Conservation (phyloP, 2,888 invertebrate genomes). For the Xylocampa areola region DNA sequence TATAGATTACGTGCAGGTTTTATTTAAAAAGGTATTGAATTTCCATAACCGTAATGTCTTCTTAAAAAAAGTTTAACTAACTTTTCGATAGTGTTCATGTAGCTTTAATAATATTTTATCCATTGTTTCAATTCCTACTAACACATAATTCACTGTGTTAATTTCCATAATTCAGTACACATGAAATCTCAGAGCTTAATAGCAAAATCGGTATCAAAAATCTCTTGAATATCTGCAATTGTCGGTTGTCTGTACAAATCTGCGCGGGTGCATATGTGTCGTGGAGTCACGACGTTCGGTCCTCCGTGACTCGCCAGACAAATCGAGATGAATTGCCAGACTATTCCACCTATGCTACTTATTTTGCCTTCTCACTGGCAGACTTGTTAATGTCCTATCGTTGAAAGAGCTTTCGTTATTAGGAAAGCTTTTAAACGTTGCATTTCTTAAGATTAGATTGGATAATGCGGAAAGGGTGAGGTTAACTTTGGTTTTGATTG, state of each 20-base stretch:
- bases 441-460: neutral
- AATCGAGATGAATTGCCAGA: slow-evolving; percentile 87
- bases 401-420: slow-evolving; percentile 55
- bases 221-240: slow-evolving; percentile 55
- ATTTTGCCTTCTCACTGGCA: slow-evolving; percentile 63
- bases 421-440: slow-evolving; percentile 17
- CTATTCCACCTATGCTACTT: slow-evolving; percentile 65
- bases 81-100: too few species aligned
- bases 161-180: neutral
- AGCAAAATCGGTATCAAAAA: slow-evolving; percentile 30
- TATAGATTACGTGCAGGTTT: too few species aligned
- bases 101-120: too few species aligned
- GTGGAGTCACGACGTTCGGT: slow-evolving; percentile 78
- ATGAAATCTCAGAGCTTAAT: neutral
- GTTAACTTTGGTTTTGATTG: too few species aligned
- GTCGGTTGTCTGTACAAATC: slow-evolving; percentile 53
- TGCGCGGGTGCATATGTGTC: slow-evolving; percentile 64
- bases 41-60: too few species aligned
- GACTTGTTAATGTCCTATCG: slow-evolving; percentile 65
- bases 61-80: too few species aligned
- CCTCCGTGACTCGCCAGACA: slow-evolving; percentile 84
- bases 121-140: too few species aligned
- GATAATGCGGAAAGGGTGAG: too few species aligned
- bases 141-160: too few species aligned
- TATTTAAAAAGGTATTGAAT: too few species aligned